Percentiles rank a stretch among this genome's conserved stretches.
These are phyloP conservation scores for Cottus gobio DNA, from an alignment of 2,113 vertebrate species.

Conservation along the genomic window DNA sequence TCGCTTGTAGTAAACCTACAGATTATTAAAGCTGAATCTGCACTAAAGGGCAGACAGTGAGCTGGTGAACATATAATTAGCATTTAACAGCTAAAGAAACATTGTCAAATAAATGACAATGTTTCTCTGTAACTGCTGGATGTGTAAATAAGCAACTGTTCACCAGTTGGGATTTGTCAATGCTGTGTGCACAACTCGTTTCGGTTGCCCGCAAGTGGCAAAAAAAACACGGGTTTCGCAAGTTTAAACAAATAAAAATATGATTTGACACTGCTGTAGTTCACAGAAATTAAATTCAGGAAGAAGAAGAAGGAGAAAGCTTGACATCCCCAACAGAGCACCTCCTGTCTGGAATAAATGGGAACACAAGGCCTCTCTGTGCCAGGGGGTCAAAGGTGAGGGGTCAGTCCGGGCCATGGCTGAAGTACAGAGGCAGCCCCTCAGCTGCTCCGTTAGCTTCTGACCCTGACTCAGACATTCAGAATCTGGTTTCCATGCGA, in stretches of 20 bases:
- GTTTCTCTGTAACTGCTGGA: neutral
- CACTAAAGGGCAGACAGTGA: neutral
- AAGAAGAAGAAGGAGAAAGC: conserved; percentile 2
- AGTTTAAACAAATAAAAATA: neutral
- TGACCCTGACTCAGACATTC: conserved; percentile 63
- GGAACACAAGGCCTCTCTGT: conserved; percentile 65
- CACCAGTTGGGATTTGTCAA: neutral
- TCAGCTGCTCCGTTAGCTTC: conserved; percentile 35
- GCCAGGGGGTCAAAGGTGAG: conserved; percentile 49
- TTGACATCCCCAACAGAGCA: conserved; percentile 51
- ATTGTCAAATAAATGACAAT: neutral
- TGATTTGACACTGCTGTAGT: neutral
- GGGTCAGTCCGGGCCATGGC: conserved; percentile 53
- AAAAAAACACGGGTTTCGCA: too few relatives aligned
- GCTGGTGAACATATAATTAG: neutral
- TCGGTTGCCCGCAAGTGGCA: neutral
- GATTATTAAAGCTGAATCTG: neutral
- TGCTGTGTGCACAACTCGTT: too few relatives aligned
- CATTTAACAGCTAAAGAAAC: neutral
- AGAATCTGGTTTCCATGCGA: conserved; percentile 74
- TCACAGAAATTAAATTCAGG: neutral
- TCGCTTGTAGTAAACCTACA: neutral
- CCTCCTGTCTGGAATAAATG: conserved; percentile 57
- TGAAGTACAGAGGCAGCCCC: conserved; percentile 55
- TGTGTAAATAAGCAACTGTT: neutral